Evolutionary conservation across 2,888 invertebrate genomes (phyloP).

Genomic region (Labia minor): DNA sequence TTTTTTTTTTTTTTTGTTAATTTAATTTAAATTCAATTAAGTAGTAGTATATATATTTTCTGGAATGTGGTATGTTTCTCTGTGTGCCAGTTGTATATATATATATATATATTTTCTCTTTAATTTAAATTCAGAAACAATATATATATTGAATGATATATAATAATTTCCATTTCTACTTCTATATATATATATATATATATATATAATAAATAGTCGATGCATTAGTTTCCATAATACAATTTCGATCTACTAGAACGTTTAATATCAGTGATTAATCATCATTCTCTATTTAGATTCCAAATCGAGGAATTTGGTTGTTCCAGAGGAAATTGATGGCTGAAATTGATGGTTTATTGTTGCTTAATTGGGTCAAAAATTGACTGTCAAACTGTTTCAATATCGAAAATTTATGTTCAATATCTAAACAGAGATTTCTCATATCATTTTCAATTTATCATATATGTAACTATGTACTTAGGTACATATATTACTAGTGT

Average conservation of each 20-base stretch:
- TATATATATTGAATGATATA: not conserved
- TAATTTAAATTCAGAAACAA: not conserved
- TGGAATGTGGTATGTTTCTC: too few species aligned
- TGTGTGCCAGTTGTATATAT: too few species aligned
- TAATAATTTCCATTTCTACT: constrained; percentile 5
- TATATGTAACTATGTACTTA: too few species aligned
- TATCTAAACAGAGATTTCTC: not conserved
- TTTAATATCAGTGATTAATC: constrained; percentile 13
- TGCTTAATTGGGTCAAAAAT: constrained; percentile 13
- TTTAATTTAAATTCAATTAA: too few species aligned
- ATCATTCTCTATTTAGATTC: constrained; percentile 2
- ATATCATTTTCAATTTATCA: not conserved
- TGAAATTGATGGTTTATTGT: constrained; percentile 13
- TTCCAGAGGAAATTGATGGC: not conserved
- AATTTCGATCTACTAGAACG: constrained; percentile 1
- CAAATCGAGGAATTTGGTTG: not conserved
- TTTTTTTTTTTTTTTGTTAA: too few species aligned
- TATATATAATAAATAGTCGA: constrained; percentile 13
- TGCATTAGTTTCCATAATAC: constrained; percentile 13
- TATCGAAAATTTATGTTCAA: not conserved
- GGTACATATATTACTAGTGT: too few species aligned
- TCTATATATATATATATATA: too few species aligned
- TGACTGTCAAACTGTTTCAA: not conserved
- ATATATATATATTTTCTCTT: too few species aligned
- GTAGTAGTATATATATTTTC: too few species aligned